Conservation (phyloP, 1,140 invertebrate genomes). For the Listronotus oregonensis region DNA sequence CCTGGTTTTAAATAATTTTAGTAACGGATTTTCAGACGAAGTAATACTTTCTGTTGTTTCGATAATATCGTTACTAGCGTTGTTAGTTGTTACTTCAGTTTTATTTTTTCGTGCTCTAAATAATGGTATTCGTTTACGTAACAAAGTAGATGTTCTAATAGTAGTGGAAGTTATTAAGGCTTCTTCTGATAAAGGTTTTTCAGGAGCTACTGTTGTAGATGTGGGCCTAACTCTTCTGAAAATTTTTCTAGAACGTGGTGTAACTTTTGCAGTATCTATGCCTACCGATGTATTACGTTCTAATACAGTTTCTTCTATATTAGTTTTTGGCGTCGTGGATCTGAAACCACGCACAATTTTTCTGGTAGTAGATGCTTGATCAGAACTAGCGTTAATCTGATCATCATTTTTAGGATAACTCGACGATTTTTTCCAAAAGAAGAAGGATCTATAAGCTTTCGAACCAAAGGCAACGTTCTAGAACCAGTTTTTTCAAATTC, state of each 20-base stretch:
- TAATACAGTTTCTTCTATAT: slow-evolving; percentile 17
- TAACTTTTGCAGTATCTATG: background rate
- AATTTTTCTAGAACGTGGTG: slow-evolving; percentile 40
- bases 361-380: slow-evolving; percentile 18
- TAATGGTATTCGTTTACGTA: slow-evolving; percentile 15
- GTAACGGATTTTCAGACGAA: slow-evolving; percentile 17
- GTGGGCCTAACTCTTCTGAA: slow-evolving; percentile 44
- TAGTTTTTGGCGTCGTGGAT: slow-evolving; percentile 22
- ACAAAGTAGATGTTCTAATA: background rate
- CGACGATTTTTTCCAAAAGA: slow-evolving; percentile 30
- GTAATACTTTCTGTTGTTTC: slow-evolving; percentile 7
- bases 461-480: slow-evolving; percentile 41
- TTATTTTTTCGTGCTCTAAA: slow-evolving; percentile 14
- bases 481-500: slow-evolving; percentile 40
- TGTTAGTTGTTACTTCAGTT: background rate
- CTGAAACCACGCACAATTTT: slow-evolving; percentile 32
- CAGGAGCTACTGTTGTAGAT: slow-evolving; percentile 6
- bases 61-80: background rate
- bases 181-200: background rate
- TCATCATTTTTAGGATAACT: slow-evolving; percentile 30
- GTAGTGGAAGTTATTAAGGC: background rate
- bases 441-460: slow-evolving; percentile 34
- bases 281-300: background rate
- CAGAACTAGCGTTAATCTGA: slow-evolving; percentile 35
- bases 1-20: slow-evolving; percentile 22